phyloP scores from a whole-genome alignment of 2,797 vertebrate species.

The Falco novaeseelandiae region DNA sequence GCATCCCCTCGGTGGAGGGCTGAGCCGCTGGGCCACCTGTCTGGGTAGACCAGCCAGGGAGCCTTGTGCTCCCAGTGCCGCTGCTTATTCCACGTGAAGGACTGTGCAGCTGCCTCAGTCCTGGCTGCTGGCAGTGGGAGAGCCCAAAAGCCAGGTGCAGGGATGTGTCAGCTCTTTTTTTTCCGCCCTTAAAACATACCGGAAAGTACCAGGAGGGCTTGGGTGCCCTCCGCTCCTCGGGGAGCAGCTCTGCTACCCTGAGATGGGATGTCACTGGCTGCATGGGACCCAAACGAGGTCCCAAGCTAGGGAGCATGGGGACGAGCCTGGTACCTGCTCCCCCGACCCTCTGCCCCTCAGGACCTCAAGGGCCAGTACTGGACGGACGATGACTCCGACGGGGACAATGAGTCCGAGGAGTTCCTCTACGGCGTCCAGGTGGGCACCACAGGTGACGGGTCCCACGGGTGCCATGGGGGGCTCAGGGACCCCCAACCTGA shows the following conservation, averaged over 20 bases:
- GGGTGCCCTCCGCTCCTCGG: neutral
- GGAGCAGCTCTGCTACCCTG: neutral
- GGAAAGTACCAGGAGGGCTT: neutral
- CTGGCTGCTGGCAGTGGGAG: fast-evolving
- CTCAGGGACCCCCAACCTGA: fast-evolving
- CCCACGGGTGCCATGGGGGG: fast-evolving
- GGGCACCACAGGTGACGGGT: neutral
- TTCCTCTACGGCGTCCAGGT: slow-evolving; percentile 98
- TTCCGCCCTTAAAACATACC: neutral
- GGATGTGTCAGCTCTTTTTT: neutral
- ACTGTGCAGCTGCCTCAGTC: fast-evolving
- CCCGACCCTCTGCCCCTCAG: slow-evolving; percentile 65
- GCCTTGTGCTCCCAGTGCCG: fast-evolving
- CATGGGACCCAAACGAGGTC: fast-evolving
- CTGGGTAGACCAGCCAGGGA: fast-evolving
- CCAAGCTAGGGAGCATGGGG: neutral
- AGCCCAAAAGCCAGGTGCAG: neutral
- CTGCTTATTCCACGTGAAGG: fast-evolving
- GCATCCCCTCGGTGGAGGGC: neutral
- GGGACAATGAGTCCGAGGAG: slow-evolving; percentile 97
- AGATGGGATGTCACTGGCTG: neutral
- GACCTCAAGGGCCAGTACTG: slow-evolving; percentile 97
- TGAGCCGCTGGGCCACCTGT: neutral
- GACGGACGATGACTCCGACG: slow-evolving; percentile 98
- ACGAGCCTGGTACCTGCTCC: neutral